Conservation (phyloP, 2,888 invertebrate species). For the Polylopha cassiicola region DNA sequence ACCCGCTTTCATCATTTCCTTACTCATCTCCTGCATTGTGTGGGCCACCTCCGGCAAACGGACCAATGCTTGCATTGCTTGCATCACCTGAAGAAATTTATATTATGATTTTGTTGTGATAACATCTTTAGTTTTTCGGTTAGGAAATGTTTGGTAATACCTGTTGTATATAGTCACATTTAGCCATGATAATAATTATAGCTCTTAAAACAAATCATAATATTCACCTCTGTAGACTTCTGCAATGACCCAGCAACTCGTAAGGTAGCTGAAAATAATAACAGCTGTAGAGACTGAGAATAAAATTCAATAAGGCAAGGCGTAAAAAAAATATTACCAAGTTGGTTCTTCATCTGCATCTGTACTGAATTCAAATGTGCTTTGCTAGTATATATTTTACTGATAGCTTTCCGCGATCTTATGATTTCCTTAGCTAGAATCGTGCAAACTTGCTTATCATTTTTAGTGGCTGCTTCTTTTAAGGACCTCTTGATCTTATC, state of each 20-base stretch:
- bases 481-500: slow-evolving; percentile 95
- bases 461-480: slow-evolving; percentile 97
- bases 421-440: slow-evolving; percentile 96
- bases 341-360: slow-evolving; percentile 98
- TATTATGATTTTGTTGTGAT: slow-evolving; percentile 1
- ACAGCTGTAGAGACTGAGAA: too few species aligned
- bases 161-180: too few species aligned
- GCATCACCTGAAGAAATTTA: slow-evolving; percentile 80
- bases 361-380: slow-evolving; percentile 98
- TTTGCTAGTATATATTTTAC: slow-evolving; percentile 96
- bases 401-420: slow-evolving; percentile 89
- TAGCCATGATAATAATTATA: too few species aligned
- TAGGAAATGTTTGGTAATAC: too few species aligned
- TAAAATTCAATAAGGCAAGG: slow-evolving; percentile 1
- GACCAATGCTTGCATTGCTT: slow-evolving; percentile 95
- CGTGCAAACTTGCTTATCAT: slow-evolving; percentile 94
- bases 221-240: slow-evolving; percentile 94
- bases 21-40: slow-evolving; percentile 98
- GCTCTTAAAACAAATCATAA: too few species aligned
- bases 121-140: too few species aligned
- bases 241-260: slow-evolving; percentile 94
- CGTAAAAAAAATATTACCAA: slow-evolving; percentile 77
- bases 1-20: slow-evolving; percentile 99
- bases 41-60: slow-evolving; percentile 95
- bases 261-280: slow-evolving; percentile 84